Evolutionary conservation across 2,113 vertebrate species (phyloP), one percentile per base, ranked within the genome.

Genomic region (Crypturellus undulatus): DNA sequence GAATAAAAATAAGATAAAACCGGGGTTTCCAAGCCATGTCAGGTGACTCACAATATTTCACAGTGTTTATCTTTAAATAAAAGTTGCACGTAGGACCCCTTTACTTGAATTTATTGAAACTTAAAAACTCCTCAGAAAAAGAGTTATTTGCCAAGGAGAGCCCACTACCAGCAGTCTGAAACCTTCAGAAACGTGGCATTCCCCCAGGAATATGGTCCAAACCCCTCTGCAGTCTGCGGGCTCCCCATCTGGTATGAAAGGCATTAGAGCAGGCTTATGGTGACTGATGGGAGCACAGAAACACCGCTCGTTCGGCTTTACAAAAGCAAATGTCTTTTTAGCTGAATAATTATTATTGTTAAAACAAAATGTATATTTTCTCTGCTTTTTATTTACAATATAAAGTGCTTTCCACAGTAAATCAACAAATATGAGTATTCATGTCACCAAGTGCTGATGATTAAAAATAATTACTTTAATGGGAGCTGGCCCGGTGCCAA

Each of bases 381-480:
- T 93, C 88, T 92, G 90, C 81, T 97, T 98, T 97, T 96, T 98
- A 98, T 98, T 98, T 98, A 98, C 97, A 97, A 96, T 96, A 96
- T 98, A 97, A 98, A 98, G 97, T 98, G 97, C 97, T 98, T 98
- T 98, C 97, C 97, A 91, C 94, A 96, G 97, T 98, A 98, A 98
- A 98, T 98, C 98, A 98, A 98, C 98, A 98, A 98, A 98, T 98
- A 98, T 98, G 98, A 98, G 98, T 97, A 98, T 98, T 98, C 98
- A 97, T 98, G 98, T 97, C 98, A 98, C 97, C 97, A 97, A 98
- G 97, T 97, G 96, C 98, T 97, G 97, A 98, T 98, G 98, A 98
- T 98, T 98, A 98, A 98, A 98, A 98, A 98, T 98, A 98, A 98
- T 98, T 97, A 98, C 97, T 97, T 98, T 98, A 98, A 98, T 98